Evolutionary conservation across 2,797 vertebrate species (phyloP), one percentile per base, ranked within the genome.

Genomic region (Neosilurus hyrtlii): DNA sequence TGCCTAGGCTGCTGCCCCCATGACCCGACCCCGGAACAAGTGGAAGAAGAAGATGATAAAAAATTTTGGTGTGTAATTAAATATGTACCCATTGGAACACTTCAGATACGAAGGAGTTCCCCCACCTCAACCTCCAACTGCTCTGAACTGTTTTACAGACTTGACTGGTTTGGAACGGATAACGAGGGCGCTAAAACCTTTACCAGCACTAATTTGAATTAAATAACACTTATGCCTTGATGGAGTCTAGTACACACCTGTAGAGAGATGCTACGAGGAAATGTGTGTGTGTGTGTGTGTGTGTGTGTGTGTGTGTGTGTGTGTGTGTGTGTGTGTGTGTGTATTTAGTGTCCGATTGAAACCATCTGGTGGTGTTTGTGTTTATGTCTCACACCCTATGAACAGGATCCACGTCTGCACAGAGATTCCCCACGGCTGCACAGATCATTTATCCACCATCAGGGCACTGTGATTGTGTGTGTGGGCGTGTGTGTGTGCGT

Each of bases 361-460:
- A 37, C 56, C 86, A 80, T 86, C 83, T 86, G 86, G 57, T 77
- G 57, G 24, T 83, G 66, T 84, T 84, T 84, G 80, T 84, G 59
- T 87, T 82, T 86, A 81, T 84, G 83, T 75, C 65, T 54, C 30
- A 80, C 66, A 24, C 56, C 75, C 81, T 70, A 37, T 76, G 49
- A 84, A 80, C 83, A 82, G 84, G 84, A 86, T 76, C 51, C 26
- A 57, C 14, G 24, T 56, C 51, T 73, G 70, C 71, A 73, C 71
- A 0, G 26, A 75, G 73, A 30, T 30, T 59, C 54, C 73, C 73
- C 15, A 11, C 30, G 30, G 73, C 54, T 59, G 56, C 56, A 30
- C 24, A 56, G 71, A 57, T 30, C 68, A 71, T 71, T 49, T 71
- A 14, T 15, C 52, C 24, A 56, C 52, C 51, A 37, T 59, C 26